These are phyloP conservation scores for Pampus argenteus DNA, from an alignment of 2,797 vertebrate species.

Conservation along the genomic window DNA sequence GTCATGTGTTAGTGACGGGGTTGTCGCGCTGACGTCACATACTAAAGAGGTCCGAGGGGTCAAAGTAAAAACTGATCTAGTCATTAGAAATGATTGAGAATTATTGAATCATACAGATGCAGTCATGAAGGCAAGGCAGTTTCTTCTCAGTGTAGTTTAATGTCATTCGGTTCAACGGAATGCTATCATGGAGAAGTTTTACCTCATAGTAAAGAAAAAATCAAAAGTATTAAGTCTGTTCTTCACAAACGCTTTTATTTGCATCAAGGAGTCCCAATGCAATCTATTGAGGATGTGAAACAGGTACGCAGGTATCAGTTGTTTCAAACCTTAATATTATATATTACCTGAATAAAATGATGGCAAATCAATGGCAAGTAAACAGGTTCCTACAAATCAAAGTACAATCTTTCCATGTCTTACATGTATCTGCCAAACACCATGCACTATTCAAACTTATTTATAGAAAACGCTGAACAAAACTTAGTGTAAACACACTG, in stretches of 20 bases:
- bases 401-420: constrained; percentile 40
- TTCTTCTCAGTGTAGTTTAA: not conserved
- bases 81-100: constrained; percentile 3
- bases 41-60: constrained; percentile 47
- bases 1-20: constrained; percentile 64
- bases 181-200: not conserved
- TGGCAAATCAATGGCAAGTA: constrained; percentile 51
- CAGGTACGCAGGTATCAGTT: constrained; percentile 44
- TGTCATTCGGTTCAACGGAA: constrained; percentile 13
- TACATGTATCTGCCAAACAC: constrained; percentile 37
- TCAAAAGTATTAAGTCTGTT: not conserved
- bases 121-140: not conserved
- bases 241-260: constrained; percentile 68
- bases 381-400: constrained; percentile 49
- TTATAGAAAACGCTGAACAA: constrained; percentile 28
- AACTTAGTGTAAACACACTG: constrained; percentile 27
- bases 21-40: constrained; percentile 75
- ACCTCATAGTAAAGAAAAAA: not conserved
- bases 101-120: constrained; percentile 2
- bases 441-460: constrained; percentile 63
- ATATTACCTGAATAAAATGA: constrained; percentile 33
- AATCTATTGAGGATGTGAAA: constrained; percentile 32
- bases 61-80: constrained; percentile 15
- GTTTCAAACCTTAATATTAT: constrained; percentile 19
- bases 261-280: constrained; percentile 52